These are phyloP conservation scores for Alviniconcha strummeri DNA, from an alignment of 2,888 invertebrate genomes.

Conservation along the genomic window DNA sequence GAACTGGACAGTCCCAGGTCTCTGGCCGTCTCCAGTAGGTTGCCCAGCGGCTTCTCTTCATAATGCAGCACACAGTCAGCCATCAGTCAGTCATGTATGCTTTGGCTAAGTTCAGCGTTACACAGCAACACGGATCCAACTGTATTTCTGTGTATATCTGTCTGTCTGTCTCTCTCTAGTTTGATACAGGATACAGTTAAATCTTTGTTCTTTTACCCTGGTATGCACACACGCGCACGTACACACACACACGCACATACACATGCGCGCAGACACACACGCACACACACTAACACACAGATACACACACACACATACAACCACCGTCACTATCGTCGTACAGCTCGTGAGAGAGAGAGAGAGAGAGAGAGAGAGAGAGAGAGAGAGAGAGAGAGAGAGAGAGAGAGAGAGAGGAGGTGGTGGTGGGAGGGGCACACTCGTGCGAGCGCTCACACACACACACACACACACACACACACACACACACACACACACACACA, in stretches of 20 bases:
- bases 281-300: not conserved
- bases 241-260: not conserved
- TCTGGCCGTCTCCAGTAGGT: slow-evolving; percentile 74
- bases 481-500: not conserved
- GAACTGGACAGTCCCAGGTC: slow-evolving; percentile 75
- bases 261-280: not conserved
- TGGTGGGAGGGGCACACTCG: too few species aligned
- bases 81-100: not conserved
- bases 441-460: not conserved
- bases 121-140: too few species aligned
- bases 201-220: too few species aligned
- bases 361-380: not conserved
- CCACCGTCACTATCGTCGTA: not conserved
- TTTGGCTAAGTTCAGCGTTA: too few species aligned
- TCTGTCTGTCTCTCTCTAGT: too few species aligned
- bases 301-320: not conserved
- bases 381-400: not conserved
- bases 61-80: slow-evolving; percentile 9
- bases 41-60: slow-evolving; percentile 74
- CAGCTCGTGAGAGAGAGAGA: not conserved
- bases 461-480: not conserved
- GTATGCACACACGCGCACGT: not conserved
- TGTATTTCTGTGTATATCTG: too few species aligned
- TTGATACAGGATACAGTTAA: too few species aligned
- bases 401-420: not conserved